Conservation (phyloP, 2,797 vertebrate genomes). For the Sylvia borin region DNA sequence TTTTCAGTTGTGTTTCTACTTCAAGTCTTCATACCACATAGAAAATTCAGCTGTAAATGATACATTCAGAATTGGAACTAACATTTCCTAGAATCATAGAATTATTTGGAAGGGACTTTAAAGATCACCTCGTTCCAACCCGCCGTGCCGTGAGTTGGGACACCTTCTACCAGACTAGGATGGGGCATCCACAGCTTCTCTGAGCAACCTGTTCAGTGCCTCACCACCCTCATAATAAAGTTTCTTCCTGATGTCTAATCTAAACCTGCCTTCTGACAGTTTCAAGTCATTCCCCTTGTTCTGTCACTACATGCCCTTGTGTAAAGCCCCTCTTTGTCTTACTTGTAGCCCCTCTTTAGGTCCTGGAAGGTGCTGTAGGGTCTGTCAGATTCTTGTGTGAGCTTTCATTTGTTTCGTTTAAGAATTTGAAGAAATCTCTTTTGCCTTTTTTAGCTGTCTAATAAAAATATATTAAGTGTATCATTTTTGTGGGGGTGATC, state of each 20-base stretch:
- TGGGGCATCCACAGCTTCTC: background rate
- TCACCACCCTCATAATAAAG: background rate
- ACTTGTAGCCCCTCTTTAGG: background rate
- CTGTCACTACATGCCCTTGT: background rate
- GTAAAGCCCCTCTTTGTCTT: background rate
- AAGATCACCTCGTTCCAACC: background rate
- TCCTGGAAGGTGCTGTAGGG: background rate
- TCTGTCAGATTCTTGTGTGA: background rate
- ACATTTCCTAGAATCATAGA: background rate
- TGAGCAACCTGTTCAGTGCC: background rate
- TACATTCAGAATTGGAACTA: background rate
- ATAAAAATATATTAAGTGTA: background rate
- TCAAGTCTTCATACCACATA: background rate
- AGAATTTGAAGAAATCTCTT: background rate
- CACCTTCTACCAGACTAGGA: background rate
- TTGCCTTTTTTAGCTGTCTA: background rate
- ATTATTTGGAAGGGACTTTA: background rate
- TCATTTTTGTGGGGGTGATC: background rate
- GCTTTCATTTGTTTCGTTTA: background rate
- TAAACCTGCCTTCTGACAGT: background rate
- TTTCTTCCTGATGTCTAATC: background rate
- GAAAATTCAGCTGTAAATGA: background rate
- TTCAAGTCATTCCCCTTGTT: background rate
- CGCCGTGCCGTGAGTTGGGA: fast-evolving
- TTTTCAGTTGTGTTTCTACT: background rate